Evolutionary conservation across 30 jellyfish, hydroid and myxozoan genomes (phyloP).

Genomic region (Nemopilema nomurai): DNA sequence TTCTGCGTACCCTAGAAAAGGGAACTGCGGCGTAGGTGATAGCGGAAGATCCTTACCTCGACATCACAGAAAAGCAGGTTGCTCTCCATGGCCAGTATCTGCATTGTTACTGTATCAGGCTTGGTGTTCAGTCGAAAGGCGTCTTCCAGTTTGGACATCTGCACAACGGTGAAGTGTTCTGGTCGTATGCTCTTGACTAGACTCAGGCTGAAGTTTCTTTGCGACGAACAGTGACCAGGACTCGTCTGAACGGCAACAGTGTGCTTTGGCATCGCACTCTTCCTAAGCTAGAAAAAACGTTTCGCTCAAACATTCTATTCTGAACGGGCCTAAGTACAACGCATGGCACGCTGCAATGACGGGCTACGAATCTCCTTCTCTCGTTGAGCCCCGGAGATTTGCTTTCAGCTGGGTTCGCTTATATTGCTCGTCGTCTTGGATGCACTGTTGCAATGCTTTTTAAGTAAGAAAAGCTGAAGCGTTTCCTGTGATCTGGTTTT

Average conservation of each 20-base stretch:
- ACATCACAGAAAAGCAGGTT: constrained; percentile 72
- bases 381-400: not conserved
- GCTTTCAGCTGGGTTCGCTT: constrained; percentile 3
- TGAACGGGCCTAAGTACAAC: not conserved
- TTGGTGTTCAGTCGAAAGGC: constrained; percentile 62
- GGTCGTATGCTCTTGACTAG: constrained; percentile 73
- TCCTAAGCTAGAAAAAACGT: constrained; percentile 28
- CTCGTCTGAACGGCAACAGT: constrained; percentile 85
- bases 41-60: constrained; percentile 59
- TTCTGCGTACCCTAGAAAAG: no score
- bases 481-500: constrained; percentile 25
- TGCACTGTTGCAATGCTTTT: constrained; percentile 22
- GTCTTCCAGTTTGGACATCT: constrained; percentile 74
- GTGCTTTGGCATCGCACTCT: constrained; percentile 61
- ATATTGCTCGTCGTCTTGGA: constrained; percentile 25
- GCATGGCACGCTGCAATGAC: not conserved
- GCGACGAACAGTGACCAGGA: constrained; percentile 49
- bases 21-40: not conserved
- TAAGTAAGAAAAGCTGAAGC: constrained; percentile 9
- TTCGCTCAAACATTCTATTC: constrained; percentile 24
- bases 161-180: constrained; percentile 71
- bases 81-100: constrained; percentile 87
- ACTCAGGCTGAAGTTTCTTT: constrained; percentile 10
- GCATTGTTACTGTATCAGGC: constrained; percentile 75
- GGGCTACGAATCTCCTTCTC: not conserved